phyloP scores from a whole-genome alignment of 2,113 vertebrate species.

The Hydropotes inermis region DNA sequence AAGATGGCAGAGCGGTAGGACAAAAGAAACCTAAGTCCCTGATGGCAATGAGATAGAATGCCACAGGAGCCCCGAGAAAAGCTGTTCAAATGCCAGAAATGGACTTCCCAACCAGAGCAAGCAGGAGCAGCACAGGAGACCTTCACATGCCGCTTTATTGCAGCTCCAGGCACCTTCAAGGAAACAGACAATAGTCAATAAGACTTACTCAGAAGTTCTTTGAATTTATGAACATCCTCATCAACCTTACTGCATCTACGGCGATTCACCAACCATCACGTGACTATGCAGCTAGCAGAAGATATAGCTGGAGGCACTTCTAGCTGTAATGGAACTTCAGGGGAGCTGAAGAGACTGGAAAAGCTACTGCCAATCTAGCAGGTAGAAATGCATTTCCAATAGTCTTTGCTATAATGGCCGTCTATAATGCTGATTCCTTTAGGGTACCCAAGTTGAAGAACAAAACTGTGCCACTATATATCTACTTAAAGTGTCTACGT shows the following conservation, averaged over 20 bases:
- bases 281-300: not conserved
- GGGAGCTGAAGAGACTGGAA: not conserved
- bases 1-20: not conserved
- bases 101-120: not conserved
- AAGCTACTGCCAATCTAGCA: not conserved
- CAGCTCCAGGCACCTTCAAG: not conserved
- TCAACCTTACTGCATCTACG: not conserved
- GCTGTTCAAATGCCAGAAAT: not conserved
- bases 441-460: not conserved
- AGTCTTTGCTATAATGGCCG: not conserved
- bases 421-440: not conserved
- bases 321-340: not conserved
- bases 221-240: not conserved
- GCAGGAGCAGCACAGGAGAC: not conserved
- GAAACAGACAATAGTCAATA: not conserved
- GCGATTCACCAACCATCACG: not conserved
- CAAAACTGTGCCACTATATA: not conserved
- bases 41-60: not conserved
- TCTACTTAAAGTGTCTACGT: not conserved
- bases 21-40: not conserved
- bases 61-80: not conserved
- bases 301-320: not conserved
- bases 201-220: not conserved
- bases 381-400: not conserved
- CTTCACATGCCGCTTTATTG: not conserved